Evolutionary conservation across 2,888 invertebrate species (phyloP), one percentile per base, ranked within the genome.

Genomic region (Xestia xanthographa): DNA sequence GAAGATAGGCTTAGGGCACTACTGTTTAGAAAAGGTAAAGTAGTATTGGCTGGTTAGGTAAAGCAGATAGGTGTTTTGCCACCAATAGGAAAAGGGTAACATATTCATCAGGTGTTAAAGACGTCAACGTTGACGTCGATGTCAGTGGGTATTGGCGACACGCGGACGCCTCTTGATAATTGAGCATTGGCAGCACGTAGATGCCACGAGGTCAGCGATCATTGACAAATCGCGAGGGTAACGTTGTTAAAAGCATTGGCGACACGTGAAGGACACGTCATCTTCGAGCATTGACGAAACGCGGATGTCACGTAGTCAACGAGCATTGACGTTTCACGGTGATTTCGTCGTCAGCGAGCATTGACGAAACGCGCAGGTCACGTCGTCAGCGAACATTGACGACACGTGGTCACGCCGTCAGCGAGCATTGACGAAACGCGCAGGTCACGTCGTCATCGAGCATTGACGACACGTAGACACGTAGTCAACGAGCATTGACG

Each of bases 401-500:
- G 68, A 62, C 12, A 20, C 50, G 26, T 17, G 50, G 29, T 20
- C 66, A 63, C 77, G 53, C 5, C 2, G 75, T 60, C 81, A 75
- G 3, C 79, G 82, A 80, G 29, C 82, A 75, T 75, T 80, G 79
- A 75, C 75, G 81, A 69, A 0, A 58, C 68, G 75, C 22, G 50
- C 22, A 60, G 11, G 8, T 17, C 66, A 60, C 82, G 63, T 38
- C 0, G 66, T 82, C 67, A 82, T 0, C 63, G 82, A 76, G 5
- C 67, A 82, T 80, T 80, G 80, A 67, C 73, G 79, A 79, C 14
- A 65, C 41, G 56, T 41, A n/a, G 11, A 29, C 66, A 65, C 82
- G 62, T 43, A 0, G 66, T 82, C 66, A 82, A 2, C 67, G 82
- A 76, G 2, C 71, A 82, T 80, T 80, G 80, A 67, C 73, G 79